Evolutionary conservation across 1,140 invertebrate species (phyloP).

Genomic region (Megalonaias nervosa): DNA sequence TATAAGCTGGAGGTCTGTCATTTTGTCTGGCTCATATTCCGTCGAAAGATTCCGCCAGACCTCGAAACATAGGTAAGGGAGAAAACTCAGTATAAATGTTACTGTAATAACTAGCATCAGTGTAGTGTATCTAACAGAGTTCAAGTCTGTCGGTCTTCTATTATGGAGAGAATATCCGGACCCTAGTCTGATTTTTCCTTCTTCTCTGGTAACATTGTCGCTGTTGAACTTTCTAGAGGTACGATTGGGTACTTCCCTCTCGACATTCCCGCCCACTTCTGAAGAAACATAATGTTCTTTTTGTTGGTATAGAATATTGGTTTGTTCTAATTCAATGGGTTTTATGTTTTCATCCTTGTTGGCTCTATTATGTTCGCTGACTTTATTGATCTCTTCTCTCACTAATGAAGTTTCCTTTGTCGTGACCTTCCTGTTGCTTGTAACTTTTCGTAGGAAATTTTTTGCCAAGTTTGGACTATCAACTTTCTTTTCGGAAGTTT

Average conservation of each 20-base stretch:
- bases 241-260: neutral
- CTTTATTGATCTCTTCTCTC: constrained; percentile 10
- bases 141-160: constrained; percentile 26
- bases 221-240: neutral
- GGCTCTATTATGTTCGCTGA: constrained; percentile 22
- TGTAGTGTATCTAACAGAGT: constrained; percentile 20
- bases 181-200: neutral
- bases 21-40: neutral
- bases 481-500: neutral
- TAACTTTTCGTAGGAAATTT: no score
- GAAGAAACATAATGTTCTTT: neutral
- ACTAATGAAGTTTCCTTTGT: no score
- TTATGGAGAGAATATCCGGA: neutral
- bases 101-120: constrained; percentile 30
- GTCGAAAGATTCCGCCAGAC: constrained; percentile 6
- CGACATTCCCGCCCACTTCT: neutral
- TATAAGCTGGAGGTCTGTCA: constrained; percentile 33
- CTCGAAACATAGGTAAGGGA: constrained; percentile 13
- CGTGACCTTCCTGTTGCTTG: no score
- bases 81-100: constrained; percentile 31
- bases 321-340: neutral
- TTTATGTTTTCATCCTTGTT: constrained; percentile 6
- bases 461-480: neutral
- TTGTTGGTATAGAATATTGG: neutral
- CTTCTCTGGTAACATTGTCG: neutral